Evolutionary conservation across 2,113 vertebrate species (phyloP).

Genomic region (Sus scrofa): DNA sequence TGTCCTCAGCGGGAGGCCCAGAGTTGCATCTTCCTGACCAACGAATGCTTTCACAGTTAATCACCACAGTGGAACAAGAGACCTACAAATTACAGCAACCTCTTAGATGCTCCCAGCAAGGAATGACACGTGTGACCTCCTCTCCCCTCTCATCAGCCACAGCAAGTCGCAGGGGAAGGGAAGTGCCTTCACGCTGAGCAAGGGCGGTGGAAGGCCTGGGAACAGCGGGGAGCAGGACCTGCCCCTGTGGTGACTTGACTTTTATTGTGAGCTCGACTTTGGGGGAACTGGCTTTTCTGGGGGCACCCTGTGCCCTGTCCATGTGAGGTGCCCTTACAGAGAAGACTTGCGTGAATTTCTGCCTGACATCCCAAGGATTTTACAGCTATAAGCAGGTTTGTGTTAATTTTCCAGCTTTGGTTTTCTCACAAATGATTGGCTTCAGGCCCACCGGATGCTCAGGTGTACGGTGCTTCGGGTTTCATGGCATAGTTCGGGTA

Average conservation of each 20-base stretch:
- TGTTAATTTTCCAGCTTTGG: background rate
- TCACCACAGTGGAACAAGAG: background rate
- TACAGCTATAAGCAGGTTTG: background rate
- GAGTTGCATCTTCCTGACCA: background rate
- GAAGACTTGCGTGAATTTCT: background rate
- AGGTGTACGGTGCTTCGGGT: background rate
- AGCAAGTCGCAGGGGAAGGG: background rate
- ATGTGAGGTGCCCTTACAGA: background rate
- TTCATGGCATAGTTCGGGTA: background rate
- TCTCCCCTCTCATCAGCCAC: background rate
- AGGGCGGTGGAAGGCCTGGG: too few species aligned
- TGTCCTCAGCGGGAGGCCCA: background rate
- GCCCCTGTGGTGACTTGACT: background rate
- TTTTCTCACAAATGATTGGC: background rate
- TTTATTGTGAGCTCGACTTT: conserved; percentile 2
- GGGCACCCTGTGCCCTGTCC: background rate
- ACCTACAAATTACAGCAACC: background rate
- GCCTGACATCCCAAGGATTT: background rate
- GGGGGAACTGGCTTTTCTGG: background rate
- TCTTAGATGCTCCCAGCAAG: background rate
- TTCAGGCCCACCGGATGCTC: background rate
- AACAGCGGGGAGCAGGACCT: background rate
- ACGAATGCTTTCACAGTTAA: background rate
- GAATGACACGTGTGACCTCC: background rate
- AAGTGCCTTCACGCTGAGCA: too few species aligned